Percentiles rank a stretch among this genome's conserved stretches.
Evolutionary conservation across 2,888 invertebrate genomes (phyloP).

Genomic region (Aproaerema taeniolella): DNA sequence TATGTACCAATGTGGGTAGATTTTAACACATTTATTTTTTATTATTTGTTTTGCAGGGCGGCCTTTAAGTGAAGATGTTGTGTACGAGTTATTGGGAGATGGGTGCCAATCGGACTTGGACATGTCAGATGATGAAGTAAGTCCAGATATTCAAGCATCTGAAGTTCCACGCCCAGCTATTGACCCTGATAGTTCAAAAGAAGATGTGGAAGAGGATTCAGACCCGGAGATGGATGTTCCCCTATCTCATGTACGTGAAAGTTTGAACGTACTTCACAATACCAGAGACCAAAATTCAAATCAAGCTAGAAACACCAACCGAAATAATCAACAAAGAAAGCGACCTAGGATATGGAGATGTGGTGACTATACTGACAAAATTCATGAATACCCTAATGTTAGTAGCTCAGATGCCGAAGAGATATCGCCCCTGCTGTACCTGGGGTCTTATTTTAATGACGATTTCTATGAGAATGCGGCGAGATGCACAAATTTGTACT

Average conservation of each 20-base stretch:
- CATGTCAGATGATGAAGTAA: background rate
- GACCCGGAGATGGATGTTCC: background rate
- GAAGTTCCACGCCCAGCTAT: background rate
- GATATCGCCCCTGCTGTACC: background rate
- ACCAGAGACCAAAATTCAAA: background rate
- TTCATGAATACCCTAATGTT: background rate
- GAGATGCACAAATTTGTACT: background rate
- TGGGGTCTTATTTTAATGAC: background rate
- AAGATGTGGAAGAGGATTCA: slow-evolving; percentile 2
- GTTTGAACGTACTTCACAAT: background rate
- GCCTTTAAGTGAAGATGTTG: background rate
- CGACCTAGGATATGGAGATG: background rate
- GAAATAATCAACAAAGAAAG: background rate
- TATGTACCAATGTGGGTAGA: background rate
- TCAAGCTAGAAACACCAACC: background rate
- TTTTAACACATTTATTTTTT: background rate
- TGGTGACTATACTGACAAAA: background rate
- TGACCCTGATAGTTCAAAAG: background rate
- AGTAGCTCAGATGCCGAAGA: background rate
- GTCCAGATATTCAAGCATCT: background rate
- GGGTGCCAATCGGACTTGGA: background rate
- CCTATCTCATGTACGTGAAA: background rate
- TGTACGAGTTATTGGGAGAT: background rate
- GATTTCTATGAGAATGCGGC: background rate
- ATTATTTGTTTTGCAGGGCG: background rate